Percentiles rank a stretch among this genome's conserved stretches.
These are phyloP conservation scores for Mustelus asterias DNA, from an alignment of 2,113 vertebrate genomes.

Conservation along the genomic window DNA sequence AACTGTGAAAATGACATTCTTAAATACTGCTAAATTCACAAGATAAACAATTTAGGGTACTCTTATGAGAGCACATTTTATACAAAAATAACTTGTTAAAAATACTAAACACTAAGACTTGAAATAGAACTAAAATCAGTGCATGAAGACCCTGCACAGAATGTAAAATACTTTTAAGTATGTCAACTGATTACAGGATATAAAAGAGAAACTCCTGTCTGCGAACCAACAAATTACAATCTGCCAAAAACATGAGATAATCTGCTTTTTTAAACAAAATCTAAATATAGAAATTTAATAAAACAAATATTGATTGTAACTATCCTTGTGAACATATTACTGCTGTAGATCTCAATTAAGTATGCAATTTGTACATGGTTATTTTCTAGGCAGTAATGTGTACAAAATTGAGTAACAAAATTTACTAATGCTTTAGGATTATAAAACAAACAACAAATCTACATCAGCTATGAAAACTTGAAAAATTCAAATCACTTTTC, in stretches of 20 bases:
- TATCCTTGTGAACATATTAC: not conserved
- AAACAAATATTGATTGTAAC: conserved; percentile 4
- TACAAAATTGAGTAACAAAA: conserved; percentile 2
- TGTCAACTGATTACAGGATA: conserved; percentile 16
- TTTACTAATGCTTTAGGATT: not conserved
- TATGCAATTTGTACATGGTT: conserved; percentile 32
- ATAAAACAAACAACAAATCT: conserved; percentile 9
- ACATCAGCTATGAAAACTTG: not conserved
- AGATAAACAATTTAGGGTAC: not conserved
- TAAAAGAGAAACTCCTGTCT: not conserved
- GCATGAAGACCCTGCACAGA: not conserved
- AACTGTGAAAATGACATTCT: conserved; percentile 17
- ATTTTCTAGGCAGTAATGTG: not conserved
- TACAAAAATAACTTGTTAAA: conserved; percentile 35
- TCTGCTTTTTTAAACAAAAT: not conserved
- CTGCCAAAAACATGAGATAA: not conserved
- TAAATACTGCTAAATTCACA: conserved; percentile 30
- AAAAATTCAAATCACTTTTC: conserved; percentile 1
- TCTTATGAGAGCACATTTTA: conserved; percentile 17
- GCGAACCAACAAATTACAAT: not conserved
- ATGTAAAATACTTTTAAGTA: not conserved
- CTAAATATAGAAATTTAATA: not conserved
- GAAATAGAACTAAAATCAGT: not conserved
- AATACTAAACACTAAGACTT: not conserved
- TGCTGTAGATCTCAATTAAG: not conserved